Conservation (phyloP, 1,140 invertebrate species). For the Lerema accius region DNA sequence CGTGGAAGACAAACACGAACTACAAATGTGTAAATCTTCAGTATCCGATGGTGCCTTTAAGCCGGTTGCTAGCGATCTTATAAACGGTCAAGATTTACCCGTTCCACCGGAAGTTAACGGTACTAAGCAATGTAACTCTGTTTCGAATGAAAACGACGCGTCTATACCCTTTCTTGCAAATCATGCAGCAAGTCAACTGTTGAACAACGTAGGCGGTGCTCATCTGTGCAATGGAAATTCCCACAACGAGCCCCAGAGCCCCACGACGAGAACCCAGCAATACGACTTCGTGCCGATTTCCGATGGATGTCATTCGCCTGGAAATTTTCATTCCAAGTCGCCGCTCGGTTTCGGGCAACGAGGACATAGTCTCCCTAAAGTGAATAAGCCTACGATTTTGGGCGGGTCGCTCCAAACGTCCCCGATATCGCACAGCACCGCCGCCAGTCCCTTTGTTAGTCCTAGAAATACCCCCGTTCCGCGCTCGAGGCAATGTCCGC, state of each 20-base stretch:
- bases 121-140: conserved; percentile 49
- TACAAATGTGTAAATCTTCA: conserved; percentile 40
- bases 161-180: conserved; percentile 50
- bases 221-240: conserved; percentile 70
- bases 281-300: conserved; percentile 94
- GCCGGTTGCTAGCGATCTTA: conserved; percentile 49
- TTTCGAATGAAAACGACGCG: conserved; percentile 57
- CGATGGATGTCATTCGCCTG: conserved; percentile 86
- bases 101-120: conserved; percentile 46
- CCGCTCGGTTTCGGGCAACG: conserved; percentile 63
- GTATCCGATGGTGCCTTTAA: conserved; percentile 64
- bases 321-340: conserved; percentile 74
- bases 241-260: conserved; percentile 81
- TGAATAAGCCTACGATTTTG: conserved; percentile 72
- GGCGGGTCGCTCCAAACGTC: conserved; percentile 72
- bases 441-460: conserved; percentile 92
- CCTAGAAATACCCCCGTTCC: conserved; percentile 90
- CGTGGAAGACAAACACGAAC: conserved; percentile 43
- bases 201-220: conserved; percentile 43
- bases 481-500: conserved; percentile 75
- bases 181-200: conserved; percentile 44
- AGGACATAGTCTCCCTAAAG: conserved; percentile 72
- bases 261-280: conserved; percentile 86
- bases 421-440: conserved; percentile 72
- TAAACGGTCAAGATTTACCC: conserved; percentile 48